Conservation (phyloP, 2,797 vertebrate species). For the Rhinatrema bivittatum region DNA sequence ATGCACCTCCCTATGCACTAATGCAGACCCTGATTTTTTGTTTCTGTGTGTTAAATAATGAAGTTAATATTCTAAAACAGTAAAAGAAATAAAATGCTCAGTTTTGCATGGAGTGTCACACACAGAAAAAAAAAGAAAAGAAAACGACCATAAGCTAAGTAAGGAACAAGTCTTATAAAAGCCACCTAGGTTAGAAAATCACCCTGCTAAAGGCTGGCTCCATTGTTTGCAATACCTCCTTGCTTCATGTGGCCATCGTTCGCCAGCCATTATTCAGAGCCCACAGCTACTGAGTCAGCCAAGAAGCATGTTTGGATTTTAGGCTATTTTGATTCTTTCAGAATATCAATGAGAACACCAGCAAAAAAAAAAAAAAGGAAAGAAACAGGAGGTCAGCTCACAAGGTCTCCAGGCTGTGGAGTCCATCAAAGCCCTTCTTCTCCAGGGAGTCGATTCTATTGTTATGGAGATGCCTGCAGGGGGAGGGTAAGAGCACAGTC, state of each 20-base stretch:
- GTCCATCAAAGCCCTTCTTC: conserved; percentile 89
- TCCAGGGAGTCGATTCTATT: conserved; percentile 93
- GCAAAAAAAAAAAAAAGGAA: conserved; percentile 53
- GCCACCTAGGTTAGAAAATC: too few species aligned
- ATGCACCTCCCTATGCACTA: too few species aligned
- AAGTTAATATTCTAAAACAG: too few species aligned
- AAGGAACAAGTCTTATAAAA: too few species aligned
- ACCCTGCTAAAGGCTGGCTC: too few species aligned
- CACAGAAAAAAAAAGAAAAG: too few species aligned
- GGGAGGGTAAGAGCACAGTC: conserved; percentile 48
- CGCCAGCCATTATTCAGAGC: conserved; percentile 34
- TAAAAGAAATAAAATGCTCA: too few species aligned
- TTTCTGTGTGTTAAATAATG: too few species aligned
- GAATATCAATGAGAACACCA: conserved; percentile 58
- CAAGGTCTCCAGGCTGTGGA: conserved; percentile 79
- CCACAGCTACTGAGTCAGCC: conserved; percentile 39
- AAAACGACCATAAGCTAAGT: too few species aligned
- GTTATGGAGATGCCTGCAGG: conserved; percentile 92
- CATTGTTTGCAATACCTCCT: too few species aligned
- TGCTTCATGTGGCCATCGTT: conserved; percentile 16
- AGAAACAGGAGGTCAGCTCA: conserved; percentile 72
- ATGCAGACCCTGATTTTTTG: too few species aligned
- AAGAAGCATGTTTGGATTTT: conserved; percentile 42
- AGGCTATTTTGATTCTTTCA: conserved; percentile 57
- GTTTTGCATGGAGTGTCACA: too few species aligned